Percentiles rank a stretch among this genome's conserved stretches.
phyloP scores from a whole-genome alignment of 2,113 vertebrate genomes.

The Pygoscelis antarcticus region DNA sequence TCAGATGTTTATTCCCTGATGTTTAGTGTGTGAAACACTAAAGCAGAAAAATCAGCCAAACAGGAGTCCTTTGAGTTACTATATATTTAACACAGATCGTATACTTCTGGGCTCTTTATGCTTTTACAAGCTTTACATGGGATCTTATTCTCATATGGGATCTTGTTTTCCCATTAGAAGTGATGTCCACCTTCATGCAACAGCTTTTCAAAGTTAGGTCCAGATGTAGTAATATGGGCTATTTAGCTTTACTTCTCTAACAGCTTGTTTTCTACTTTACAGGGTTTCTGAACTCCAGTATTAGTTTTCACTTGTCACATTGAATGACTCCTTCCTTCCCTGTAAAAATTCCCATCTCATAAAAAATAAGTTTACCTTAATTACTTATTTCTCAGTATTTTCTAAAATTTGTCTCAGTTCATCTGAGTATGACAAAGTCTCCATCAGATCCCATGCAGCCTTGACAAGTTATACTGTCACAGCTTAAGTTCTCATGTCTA shows the following conservation, averaged over 20 bases:
- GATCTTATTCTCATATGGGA: neutral
- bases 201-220: neutral
- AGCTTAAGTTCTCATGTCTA: neutral
- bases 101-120: neutral
- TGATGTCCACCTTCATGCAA: neutral
- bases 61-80: conserved; percentile 22
- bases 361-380: neutral
- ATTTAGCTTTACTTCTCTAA: neutral
- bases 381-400: neutral
- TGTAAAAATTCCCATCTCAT: neutral
- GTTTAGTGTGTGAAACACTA: neutral
- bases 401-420: neutral
- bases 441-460: neutral
- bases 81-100: neutral
- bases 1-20: neutral
- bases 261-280: neutral
- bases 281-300: neutral
- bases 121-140: neutral
- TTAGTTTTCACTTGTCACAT: neutral
- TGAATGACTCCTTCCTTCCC: neutral
- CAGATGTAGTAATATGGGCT: neutral
- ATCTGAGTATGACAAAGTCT: neutral
- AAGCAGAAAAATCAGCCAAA: neutral
- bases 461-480: neutral
- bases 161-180: neutral